A percentile compares a stretch with the other conserved stretches of the same genome.
Conservation (phyloP, 2,888 invertebrate species). For the Mythimna vitellina region DNA sequence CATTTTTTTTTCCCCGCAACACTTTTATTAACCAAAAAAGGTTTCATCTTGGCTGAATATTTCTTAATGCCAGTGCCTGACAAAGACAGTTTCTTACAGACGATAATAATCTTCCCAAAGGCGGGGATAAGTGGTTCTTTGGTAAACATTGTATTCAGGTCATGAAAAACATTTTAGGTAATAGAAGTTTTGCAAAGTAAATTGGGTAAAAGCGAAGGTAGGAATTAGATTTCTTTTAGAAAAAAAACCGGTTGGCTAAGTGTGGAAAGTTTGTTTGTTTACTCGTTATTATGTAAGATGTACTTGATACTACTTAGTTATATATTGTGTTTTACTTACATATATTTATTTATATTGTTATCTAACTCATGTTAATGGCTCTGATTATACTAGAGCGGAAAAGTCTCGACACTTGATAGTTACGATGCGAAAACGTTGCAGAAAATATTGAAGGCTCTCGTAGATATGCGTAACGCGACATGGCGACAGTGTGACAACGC, state of each 20-base stretch:
- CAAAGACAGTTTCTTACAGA: conserved; percentile 39
- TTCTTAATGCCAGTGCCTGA: conserved; percentile 41
- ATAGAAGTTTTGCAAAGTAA: not conserved
- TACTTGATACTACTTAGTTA: conserved; percentile 47
- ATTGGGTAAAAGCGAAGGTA: conserved; percentile 29
- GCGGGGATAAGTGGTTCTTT: conserved; percentile 21
- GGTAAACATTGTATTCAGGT: conserved; percentile 35
- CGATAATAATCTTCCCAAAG: conserved; percentile 48
- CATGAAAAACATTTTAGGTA: conserved; percentile 30
- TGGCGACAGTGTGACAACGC: not conserved
- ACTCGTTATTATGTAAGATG: conserved; percentile 34
- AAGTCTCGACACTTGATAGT: conserved; percentile 13
- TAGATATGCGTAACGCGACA: not conserved
- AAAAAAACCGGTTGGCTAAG: conserved; percentile 5
- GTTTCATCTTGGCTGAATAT: conserved; percentile 33
- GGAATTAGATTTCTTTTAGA: conserved; percentile 34
- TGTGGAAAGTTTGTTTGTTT: conserved; percentile 46
- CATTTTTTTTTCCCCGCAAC: conserved; percentile 1
- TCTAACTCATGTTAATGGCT: conserved; percentile 39
- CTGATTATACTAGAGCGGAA: conserved; percentile 13
- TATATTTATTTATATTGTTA: conserved; percentile 44
- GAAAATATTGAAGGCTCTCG: not conserved
- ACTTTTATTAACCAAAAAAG: conserved; percentile 37
- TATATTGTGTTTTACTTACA: conserved; percentile 34
- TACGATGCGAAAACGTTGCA: conserved; percentile 21